Base-by-base conservation (phyloP, 2,797 vertebrate species). In the Gobionotothen gibberifrons region DNA sequence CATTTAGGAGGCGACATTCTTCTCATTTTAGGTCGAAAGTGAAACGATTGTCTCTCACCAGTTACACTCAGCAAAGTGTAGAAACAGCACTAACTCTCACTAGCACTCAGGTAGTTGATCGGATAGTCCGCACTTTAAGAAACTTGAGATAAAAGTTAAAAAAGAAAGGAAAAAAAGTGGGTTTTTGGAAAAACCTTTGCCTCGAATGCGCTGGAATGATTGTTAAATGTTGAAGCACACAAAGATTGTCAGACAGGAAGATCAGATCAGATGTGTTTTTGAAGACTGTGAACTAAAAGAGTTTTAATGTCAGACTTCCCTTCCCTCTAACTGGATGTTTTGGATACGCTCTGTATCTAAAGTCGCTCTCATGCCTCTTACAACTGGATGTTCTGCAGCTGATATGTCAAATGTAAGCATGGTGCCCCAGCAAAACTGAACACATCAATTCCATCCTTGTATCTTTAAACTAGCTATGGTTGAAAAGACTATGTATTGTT, bases 91-190 rank as follows among this genome's bases (percentile, higher is more conserved):
- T 89, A 87, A 83, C 87, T 75, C 85, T 64, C 89, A 82, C 76
- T 81, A 85, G 92, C 88, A 90, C 94, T 94, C 93, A 93, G 93
- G 93, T 94, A 93, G 92, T 67, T 68, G 79, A 80, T 82, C 54
- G 69, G 89, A 83, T 92, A 90, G 90, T 93, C 89, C 79, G 93
- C 94, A 94, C 94, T 94, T 94, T 94, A 93, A 87, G 57, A 84
- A 74, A 78, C 58, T 80, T 58, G 72, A 87, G 75, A 67, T 74
- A 73, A 71, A 71, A 52, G 74, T 75, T 47, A 9, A 58, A 72
- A 58, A 58, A 57, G 39, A 49, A 42, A 49, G 47, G 32, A 40
- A 63, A 57, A 73, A 66, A 9, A 61, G 47, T 72, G 61, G 62
- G 54, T 72, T 68, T 70, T 57, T 56, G 51, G 29, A 52, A 22